These are phyloP conservation scores for Xiphophorus couchianus DNA, from an alignment of 2,113 vertebrate genomes.

Conservation along the genomic window DNA sequence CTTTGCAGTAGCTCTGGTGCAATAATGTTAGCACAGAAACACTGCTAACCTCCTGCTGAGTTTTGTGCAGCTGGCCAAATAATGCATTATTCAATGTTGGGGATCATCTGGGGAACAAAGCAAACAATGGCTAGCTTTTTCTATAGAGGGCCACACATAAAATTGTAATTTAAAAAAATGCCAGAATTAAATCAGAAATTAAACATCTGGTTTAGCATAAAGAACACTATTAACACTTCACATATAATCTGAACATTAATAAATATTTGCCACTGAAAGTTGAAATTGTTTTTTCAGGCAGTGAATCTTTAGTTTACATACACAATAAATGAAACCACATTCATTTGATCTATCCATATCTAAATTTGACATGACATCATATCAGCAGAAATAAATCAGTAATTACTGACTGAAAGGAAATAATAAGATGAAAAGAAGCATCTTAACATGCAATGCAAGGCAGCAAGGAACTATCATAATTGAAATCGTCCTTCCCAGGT, in stretches of 20 bases:
- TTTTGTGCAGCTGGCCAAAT: conserved; percentile 24
- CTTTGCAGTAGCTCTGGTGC: neutral
- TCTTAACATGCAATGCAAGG: neutral
- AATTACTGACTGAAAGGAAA: conserved; percentile 9
- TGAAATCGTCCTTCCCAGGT: too few species aligned
- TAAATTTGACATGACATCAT: neutral
- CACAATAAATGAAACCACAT: neutral
- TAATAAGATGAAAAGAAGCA: neutral
- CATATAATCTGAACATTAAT: neutral
- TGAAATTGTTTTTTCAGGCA: neutral
- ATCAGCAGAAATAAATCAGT: neutral
- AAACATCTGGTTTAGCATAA: neutral
- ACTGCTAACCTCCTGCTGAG: conserved; percentile 4
- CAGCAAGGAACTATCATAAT: too few species aligned
- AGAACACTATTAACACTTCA: neutral
- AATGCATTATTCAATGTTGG: conserved; percentile 49
- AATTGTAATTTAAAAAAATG: conserved; percentile 14
- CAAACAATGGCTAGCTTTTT: conserved; percentile 50
- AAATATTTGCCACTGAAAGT: neutral
- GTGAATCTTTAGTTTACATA: neutral
- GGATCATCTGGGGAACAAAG: conserved; percentile 39
- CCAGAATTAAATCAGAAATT: neutral
- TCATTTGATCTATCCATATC: neutral
- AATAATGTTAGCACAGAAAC: conserved; percentile 15
- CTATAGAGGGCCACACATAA: conserved; percentile 33